Base-by-base conservation (phyloP, 2,888 invertebrate genomes). In the Campoletis raptor region DNA sequence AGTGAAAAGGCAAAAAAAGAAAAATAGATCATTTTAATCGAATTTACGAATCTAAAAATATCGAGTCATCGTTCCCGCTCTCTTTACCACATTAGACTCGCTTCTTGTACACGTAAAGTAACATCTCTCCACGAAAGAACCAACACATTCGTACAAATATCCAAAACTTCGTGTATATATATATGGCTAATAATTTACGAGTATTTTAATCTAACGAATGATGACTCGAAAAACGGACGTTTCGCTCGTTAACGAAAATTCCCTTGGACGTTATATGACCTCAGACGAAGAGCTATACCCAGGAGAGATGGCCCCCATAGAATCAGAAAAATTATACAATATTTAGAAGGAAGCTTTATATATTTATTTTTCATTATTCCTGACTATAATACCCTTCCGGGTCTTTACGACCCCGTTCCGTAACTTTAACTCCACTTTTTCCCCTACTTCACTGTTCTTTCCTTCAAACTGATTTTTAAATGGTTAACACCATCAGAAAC, bases 221-320 rank as follows among this genome's bases (percentile, higher is more conserved):
- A 86, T 86, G 86, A 86, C 86, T 86, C 74, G 86, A 40, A 74
- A 81, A 86, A 86, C 81, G 73, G 83, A 81, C 86, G 86, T 86
- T 83, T 83, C 81, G 86, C 81, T 86, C 81, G 81, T 86, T 86
- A 84, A 78, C 74, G 81, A 81, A 74, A 69, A 84, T 81, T 83
- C 57, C 57, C 54, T 78, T 54, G 82, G 52, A 57, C 80, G 18
- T 64, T 52, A 72, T 52, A 72, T 76, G 80, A 85, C 69, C 76
- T 70, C 78, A 52, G 54, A 67, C 24, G 37, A 36, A 36, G 37
- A 24, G 48, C n/a, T 18, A 40, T 52, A 4, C 15, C 24, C 10
- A 42, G 3, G 30, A 15, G 30, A 30, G 15, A 61, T 61, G 15
- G 61, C 15, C 30, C 24, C 1, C 12, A 12, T 4, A 12, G 12